These are phyloP conservation scores for Vanessa cardui DNA, from an alignment of 2,888 invertebrate species.

Conservation along the genomic window DNA sequence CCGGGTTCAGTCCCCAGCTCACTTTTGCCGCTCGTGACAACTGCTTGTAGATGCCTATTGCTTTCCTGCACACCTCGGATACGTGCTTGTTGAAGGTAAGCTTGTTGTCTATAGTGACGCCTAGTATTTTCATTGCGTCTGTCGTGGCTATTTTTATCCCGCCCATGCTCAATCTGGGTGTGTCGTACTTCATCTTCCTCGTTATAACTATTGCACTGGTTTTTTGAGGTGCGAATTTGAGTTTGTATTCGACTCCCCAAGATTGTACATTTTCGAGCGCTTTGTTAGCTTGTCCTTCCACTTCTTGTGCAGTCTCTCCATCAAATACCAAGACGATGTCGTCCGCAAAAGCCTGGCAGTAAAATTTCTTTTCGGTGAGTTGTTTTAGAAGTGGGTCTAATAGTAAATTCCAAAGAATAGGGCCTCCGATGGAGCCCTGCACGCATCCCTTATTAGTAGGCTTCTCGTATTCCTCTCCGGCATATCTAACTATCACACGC, in stretches of 20 bases:
- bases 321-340: slow-evolving; percentile 14
- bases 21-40: too few relatives aligned
- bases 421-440: slow-evolving; percentile 37
- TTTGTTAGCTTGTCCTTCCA: slow-evolving; percentile 9
- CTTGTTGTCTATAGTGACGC: too few relatives aligned
- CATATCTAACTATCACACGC: slow-evolving; percentile 40
- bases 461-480: slow-evolving; percentile 37
- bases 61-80: not conserved
- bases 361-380: not conserved
- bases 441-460: slow-evolving; percentile 36
- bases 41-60: too few relatives aligned
- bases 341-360: slow-evolving; percentile 42
- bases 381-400: slow-evolving; percentile 31
- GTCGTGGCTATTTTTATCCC: not conserved
- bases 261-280: slow-evolving; percentile 4
- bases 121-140: slow-evolving; percentile 20
- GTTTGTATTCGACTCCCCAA: slow-evolving; percentile 35
- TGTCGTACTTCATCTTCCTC: slow-evolving; percentile 26
- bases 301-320: not conserved
- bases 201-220: slow-evolving; percentile 33
- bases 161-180: slow-evolving; percentile 26
- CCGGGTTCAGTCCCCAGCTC: too few relatives aligned
- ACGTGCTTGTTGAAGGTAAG: slow-evolving; percentile 21
- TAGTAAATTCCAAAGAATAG: slow-evolving; percentile 37
- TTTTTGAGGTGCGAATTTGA: slow-evolving; percentile 37